phyloP scores from a whole-genome alignment of 30 jellyfish, hydroid and myxozoan genomes.

The Phacellophora camtschatica region DNA sequence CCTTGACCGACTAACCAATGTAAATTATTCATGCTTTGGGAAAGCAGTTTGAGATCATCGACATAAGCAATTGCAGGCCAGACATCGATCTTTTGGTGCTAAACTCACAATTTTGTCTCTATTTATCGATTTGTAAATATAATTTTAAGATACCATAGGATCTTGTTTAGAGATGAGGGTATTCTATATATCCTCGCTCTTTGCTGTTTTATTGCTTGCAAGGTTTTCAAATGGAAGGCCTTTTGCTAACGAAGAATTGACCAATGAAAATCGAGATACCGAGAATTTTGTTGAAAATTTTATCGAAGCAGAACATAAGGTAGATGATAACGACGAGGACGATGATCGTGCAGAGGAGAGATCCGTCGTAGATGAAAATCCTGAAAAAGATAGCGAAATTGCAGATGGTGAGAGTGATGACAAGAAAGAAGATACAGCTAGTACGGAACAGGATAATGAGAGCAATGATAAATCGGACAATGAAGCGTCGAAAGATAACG shows the following conservation, averaged over 20 bases:
- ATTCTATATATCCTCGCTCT: slow-evolving; percentile 38
- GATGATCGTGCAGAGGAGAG: slow-evolving; percentile 69
- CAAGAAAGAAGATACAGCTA: slow-evolving; percentile 20
- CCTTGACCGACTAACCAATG: slow-evolving; percentile 57
- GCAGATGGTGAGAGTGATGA: slow-evolving; percentile 13
- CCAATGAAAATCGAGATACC: neutral
- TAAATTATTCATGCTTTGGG: slow-evolving; percentile 34
- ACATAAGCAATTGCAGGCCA: slow-evolving; percentile 18
- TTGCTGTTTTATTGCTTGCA: slow-evolving; percentile 5
- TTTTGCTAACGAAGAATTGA: slow-evolving; percentile 18
- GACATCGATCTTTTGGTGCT: neutral
- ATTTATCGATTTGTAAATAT: neutral
- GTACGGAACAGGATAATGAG: slow-evolving; percentile 21
- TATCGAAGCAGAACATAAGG: slow-evolving; percentile 15
- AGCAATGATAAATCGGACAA: neutral
- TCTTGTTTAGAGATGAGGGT: slow-evolving; percentile 36
- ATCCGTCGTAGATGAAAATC: slow-evolving; percentile 1
- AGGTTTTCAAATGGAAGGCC: slow-evolving; percentile 59
- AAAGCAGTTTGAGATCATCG: slow-evolving; percentile 54
- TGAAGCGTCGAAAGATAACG: neutral
- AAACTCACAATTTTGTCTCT: neutral
- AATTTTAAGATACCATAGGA: neutral
- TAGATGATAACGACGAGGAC: slow-evolving; percentile 56
- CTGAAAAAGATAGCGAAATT: slow-evolving; percentile 16
- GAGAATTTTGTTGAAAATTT: slow-evolving; percentile 23